phyloP scores from a whole-genome alignment of 2,888 invertebrate species.

The Synanthedon myopaeformis region DNA sequence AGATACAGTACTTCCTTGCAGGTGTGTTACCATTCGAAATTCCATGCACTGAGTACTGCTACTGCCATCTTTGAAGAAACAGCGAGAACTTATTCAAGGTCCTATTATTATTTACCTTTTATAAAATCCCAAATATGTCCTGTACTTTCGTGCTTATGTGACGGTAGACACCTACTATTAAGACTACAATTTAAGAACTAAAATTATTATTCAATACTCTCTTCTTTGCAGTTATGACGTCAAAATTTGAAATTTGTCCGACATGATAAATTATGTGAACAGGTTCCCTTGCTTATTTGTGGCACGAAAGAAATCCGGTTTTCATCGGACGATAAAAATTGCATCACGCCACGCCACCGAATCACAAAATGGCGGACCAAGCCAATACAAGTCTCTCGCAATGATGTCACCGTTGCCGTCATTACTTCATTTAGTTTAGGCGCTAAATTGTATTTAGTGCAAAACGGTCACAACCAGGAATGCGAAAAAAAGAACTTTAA shows the following conservation, averaged over 20 bases:
- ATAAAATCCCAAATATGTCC: no score
- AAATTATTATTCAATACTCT: neutral
- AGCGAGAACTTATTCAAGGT: no score
- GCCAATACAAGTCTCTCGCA: slow-evolving; percentile 8
- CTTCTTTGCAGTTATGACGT: neutral
- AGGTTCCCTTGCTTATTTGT: neutral
- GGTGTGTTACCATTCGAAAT: no score
- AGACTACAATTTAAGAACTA: no score
- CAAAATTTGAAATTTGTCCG: neutral
- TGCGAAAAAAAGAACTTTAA: slow-evolving; percentile 10
- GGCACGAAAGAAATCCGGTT: slow-evolving; percentile 3
- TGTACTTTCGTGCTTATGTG: no score
- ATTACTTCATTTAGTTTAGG: slow-evolving; percentile 3
- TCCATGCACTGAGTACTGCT: no score
- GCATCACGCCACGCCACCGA: slow-evolving; percentile 13
- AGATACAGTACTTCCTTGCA: no score
- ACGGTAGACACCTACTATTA: no score
- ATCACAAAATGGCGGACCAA: slow-evolving; percentile 9
- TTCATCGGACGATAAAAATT: slow-evolving; percentile 8
- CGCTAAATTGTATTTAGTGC: slow-evolving; percentile 4
- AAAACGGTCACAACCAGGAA: slow-evolving; percentile 20
- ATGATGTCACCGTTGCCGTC: slow-evolving; percentile 27
- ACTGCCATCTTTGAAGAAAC: no score
- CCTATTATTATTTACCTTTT: no score
- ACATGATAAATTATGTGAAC: neutral